Base-by-base conservation (phyloP, 2,888 invertebrate species). In the Anaspis maculata region DNA sequence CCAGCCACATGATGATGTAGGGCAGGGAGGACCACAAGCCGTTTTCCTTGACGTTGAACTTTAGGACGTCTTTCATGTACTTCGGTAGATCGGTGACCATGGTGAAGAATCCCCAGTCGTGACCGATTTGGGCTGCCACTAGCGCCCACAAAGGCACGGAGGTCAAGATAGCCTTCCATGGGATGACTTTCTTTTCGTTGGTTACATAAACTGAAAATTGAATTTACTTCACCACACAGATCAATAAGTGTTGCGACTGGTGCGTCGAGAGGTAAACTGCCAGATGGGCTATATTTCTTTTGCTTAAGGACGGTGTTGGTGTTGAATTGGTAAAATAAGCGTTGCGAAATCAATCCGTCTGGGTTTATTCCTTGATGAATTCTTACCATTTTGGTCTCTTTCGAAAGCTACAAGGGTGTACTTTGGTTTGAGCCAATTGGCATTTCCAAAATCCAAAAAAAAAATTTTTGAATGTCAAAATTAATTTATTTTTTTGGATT, bases 101-200 rank as follows among this genome's bases (percentile, higher is more conserved):
- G 3, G 78, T 78, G 56, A 77, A 79, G 52, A 79, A 76, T 4
- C 78, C 78, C 74, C 77, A 81, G 49, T 78, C 77, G 57, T 79
- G 79, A 2, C 77, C 77, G 42, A 76, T 68, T 69, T 83, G 82
- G 40, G 84, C 85, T 27, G 72, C 72, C 6, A 85, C 76, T n/a
- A 85, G 59, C 0, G 85, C 84, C 73, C 82, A 77, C 32, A 85
- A 68, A 0, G 84, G 82, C 3, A 74, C 67, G 1, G 78, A 83
- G 39, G 69, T 78, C 13, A 83, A 63, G 30, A 86, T 82, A 0
- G 71, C 69, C 48, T 68, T 72, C 83, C 84, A 85, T 4, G 54
- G 54, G n/a, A 49, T 48, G 2, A 29, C 25, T 32, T 49, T 48
- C 9, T 44, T 51, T 45, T 38, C 51, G 33, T 39, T 45, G 12